Conservation (phyloP, 2,113 vertebrate species). For the Notothenia rossii region DNA sequence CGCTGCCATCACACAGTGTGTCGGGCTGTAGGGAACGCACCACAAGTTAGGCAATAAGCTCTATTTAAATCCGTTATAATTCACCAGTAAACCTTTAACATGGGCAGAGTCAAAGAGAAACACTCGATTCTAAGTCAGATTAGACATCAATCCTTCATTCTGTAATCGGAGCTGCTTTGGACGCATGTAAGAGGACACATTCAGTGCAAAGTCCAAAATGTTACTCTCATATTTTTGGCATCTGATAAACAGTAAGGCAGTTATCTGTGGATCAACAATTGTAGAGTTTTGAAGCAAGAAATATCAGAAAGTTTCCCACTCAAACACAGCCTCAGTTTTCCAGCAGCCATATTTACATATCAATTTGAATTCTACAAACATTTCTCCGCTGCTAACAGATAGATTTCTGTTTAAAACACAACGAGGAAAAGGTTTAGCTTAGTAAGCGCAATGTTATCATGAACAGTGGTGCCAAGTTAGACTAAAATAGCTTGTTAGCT, state of each 20-base stretch:
- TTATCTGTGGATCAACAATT: slow-evolving; percentile 16
- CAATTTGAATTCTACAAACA: slow-evolving; percentile 22
- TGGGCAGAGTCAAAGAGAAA: not conserved
- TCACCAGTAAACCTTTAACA: not conserved
- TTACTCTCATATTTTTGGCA: slow-evolving; percentile 41
- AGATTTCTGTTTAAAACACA: too few relatives aligned
- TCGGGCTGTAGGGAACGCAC: not conserved
- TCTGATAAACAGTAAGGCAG: slow-evolving; percentile 52
- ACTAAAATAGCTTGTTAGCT: not conserved
- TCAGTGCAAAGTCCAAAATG: slow-evolving; percentile 22
- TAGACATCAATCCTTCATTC: slow-evolving; percentile 9
- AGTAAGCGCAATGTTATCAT: not conserved
- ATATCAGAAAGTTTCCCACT: not conserved
- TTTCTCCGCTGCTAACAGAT: not conserved
- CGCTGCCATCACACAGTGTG: slow-evolving; percentile 3
- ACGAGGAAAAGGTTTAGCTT: too few relatives aligned
- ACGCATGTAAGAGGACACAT: slow-evolving; percentile 9
- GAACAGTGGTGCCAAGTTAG: not conserved
- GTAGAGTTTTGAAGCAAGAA: not conserved
- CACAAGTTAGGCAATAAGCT: not conserved
- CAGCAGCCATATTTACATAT: not conserved
- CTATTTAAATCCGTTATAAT: slow-evolving; percentile 1
- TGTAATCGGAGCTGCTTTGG: not conserved
- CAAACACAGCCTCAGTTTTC: not conserved
- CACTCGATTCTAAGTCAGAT: slow-evolving; percentile 10